Percentiles rank a stretch among this genome's conserved stretches.
Conservation (phyloP, 2,888 invertebrate species). For the Cryptosula pallasiana region DNA sequence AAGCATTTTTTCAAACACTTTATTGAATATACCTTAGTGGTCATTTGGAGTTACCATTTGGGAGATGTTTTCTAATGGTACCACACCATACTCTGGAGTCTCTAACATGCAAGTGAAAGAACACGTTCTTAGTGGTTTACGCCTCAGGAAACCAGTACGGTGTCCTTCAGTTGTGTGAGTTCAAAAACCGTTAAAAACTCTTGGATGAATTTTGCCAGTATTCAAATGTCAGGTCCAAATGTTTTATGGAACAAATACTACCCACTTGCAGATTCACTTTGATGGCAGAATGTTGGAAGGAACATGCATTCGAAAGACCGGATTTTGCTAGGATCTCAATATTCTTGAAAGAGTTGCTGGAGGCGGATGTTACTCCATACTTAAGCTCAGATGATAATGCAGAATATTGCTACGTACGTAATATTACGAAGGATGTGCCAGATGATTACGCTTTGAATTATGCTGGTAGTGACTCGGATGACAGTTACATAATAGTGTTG, state of each 20-base stretch:
- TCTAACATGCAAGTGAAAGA: background rate
- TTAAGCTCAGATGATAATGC: background rate
- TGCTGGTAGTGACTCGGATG: no score
- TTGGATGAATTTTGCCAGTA: no score
- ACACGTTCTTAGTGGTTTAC: background rate
- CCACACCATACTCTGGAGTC: background rate
- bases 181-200: no score
- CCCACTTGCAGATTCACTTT: background rate
- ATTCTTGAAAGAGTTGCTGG: background rate
- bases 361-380: background rate
- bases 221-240: no score
- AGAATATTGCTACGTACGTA: background rate
- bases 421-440: background rate
- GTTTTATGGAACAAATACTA: no score
- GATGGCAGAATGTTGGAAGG: background rate
- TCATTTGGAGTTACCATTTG: background rate
- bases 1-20: no score
- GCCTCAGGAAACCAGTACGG: background rate
- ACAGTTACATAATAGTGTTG: no score
- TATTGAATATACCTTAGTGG: no score
- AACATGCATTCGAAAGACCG: background rate
- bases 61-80: background rate
- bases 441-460: no score
- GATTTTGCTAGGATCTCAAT: background rate
- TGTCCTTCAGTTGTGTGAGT: slow-evolving; percentile 6